Conservation (phyloP, 2,113 vertebrate species). For the Microcebus lehilahytsara region DNA sequence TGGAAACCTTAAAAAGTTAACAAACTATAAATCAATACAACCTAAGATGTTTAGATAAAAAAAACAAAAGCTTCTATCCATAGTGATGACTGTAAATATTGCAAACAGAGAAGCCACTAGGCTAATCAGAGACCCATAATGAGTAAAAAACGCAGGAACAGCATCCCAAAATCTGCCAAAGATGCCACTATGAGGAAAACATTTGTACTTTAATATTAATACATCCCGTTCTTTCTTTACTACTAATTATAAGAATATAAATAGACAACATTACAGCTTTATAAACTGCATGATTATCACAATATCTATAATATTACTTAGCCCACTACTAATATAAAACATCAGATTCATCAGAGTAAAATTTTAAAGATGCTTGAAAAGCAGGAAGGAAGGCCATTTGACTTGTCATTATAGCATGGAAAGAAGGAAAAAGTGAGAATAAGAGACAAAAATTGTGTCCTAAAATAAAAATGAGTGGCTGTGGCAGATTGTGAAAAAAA, state of each 20-base stretch:
- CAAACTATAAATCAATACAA: neutral
- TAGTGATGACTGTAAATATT: neutral
- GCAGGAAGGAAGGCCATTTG: neutral
- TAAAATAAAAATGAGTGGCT: neutral
- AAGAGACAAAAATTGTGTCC: neutral
- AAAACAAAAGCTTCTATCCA: neutral
- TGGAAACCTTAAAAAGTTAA: neutral
- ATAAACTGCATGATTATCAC: neutral
- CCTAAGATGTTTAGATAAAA: neutral
- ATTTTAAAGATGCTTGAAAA: neutral
- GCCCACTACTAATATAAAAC: neutral
- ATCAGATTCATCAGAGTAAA: neutral
- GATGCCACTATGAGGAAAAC: neutral
- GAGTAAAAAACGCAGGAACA: neutral
- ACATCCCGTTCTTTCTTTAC: neutral
- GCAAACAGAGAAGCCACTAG: neutral
- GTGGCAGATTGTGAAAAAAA: neutral
- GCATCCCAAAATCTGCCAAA: too few relatives aligned
- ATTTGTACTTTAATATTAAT: rapidly evolving
- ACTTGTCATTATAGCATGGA: neutral
- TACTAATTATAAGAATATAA: neutral
- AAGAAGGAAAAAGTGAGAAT: neutral
- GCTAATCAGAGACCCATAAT: neutral
- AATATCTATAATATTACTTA: neutral
- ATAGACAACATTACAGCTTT: neutral